Conservation (phyloP, 2,797 vertebrate species). For the Leucoraja ocellata region DNA sequence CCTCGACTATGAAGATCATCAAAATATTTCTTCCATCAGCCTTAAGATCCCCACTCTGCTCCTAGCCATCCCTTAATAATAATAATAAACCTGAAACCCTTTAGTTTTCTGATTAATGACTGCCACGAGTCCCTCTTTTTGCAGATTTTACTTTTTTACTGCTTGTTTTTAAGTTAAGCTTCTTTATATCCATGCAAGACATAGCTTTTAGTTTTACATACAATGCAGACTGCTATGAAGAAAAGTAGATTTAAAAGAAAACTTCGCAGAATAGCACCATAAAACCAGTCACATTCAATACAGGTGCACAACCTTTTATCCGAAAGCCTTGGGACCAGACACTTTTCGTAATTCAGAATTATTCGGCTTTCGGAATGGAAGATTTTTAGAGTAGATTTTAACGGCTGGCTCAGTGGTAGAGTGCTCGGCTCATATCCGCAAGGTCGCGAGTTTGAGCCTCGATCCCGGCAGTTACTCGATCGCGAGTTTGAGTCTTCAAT, state of each 20-base stretch:
- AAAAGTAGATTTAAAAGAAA: background rate
- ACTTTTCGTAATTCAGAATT: too few species aligned
- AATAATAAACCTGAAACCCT: background rate
- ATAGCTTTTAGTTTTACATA: background rate
- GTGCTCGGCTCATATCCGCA: too few species aligned
- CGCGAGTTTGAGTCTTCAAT: too few species aligned
- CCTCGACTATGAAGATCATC: background rate
- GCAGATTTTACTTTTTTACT: background rate
- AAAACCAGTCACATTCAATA: background rate
- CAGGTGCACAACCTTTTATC: too few species aligned
- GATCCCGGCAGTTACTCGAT: too few species aligned
- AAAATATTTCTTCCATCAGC: background rate
- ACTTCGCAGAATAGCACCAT: background rate
- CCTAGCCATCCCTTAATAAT: background rate
- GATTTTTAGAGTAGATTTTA: too few species aligned
- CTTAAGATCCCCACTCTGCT: background rate
- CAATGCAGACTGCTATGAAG: background rate
- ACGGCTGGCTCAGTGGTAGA: too few species aligned
- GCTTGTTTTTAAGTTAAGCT: background rate
- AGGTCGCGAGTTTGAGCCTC: too few species aligned
- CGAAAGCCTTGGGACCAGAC: too few species aligned
- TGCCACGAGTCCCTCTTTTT: background rate
- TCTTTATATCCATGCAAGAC: background rate
- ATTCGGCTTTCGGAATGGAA: too few species aligned
- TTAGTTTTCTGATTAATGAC: background rate